A percentile compares a stretch with the other conserved stretches of the same genome.
Conservation (phyloP, 1,140 invertebrate genomes). For the Schmidtea mediterranea region DNA sequence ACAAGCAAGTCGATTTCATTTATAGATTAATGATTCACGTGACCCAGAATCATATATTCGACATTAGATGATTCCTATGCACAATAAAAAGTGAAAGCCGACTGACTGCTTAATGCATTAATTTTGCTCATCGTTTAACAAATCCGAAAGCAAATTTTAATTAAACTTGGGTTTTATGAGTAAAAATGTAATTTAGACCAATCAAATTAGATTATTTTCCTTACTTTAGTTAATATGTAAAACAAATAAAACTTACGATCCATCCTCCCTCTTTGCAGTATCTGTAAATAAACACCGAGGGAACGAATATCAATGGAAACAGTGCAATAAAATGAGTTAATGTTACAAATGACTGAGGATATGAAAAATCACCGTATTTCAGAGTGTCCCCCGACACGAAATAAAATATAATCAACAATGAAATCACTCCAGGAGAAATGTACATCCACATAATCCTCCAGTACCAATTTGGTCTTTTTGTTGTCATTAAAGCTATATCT, state of each 20-base stretch:
- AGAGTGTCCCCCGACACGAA: slow-evolving; percentile 5
- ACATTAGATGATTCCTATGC: too few relatives aligned
- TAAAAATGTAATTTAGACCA: too few relatives aligned
- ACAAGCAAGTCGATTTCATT: too few relatives aligned
- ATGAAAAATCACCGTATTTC: slow-evolving; percentile 31
- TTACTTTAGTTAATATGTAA: too few relatives aligned
- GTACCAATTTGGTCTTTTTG: slow-evolving; percentile 3
- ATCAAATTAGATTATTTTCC: too few relatives aligned
- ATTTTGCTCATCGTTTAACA: too few relatives aligned
- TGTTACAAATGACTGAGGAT: slow-evolving; percentile 45
- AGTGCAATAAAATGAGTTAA: slow-evolving; percentile 42
- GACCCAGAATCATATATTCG: too few relatives aligned
- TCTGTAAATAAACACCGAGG: slow-evolving; percentile 25
- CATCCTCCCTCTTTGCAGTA: slow-evolving; percentile 18
- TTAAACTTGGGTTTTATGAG: too few relatives aligned
- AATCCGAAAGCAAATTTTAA: too few relatives aligned
- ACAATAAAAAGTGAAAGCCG: too few relatives aligned
- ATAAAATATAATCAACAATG: slow-evolving; percentile 1
- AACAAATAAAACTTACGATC: slow-evolving; percentile 11
- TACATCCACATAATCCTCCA: slow-evolving; percentile 1
- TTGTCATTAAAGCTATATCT: slow-evolving; percentile 6
- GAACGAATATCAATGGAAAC: slow-evolving; percentile 39
- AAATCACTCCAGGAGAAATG: background rate
- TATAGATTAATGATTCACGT: too few relatives aligned
- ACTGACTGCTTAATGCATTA: too few relatives aligned